Base-by-base conservation (phyloP, 2,113 vertebrate genomes). In the Phylloscopus trochiloides region DNA sequence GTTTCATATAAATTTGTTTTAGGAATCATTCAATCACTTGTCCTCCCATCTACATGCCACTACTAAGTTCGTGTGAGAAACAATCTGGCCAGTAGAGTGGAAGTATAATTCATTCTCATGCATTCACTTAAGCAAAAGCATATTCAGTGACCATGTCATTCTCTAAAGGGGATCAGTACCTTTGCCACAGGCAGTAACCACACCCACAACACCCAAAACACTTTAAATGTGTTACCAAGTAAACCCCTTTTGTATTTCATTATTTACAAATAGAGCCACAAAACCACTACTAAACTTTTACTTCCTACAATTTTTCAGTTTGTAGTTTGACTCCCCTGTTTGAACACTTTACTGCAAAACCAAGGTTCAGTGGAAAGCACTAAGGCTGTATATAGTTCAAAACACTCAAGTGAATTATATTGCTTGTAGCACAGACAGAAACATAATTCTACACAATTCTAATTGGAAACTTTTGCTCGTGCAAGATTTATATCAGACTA, bases 361-460 rank as follows among this genome's bases (percentile, higher is more conserved):
- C 31, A 74, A 67, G 12, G 14, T 29, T 66, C 25, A 40, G 32
- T 34, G 11, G 32, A 18, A 83, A 66, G 21, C 19, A 67, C 7
- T 26, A 72, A 47, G 13, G 20, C 14, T 61, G 38, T 25, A 7
- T 28, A 6, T 10, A 20, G 6, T 12, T 9, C 24, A 28, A 62
- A 67, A 24, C 24, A 40, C 36, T 22, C 40, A 32, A 7, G 66
- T 43, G 20, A 75, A 22, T 6, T 15, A 32, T 17, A 8, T 5
- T 19, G 42, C 14, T 62, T 54, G 7, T 12, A 82, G 28, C 8
- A 6, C 17, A 57, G 17, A 36, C 2, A 73, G 12, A 70, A 59
- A 48, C 6, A 54, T 2, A 57, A 55, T 55, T n/a, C 6, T 31
- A 32, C 15, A 10, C 0, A 1, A 43, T 36, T 32, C 11, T 26